Conservation (phyloP, 2,113 vertebrate species). For the Stegastes partitus region DNA sequence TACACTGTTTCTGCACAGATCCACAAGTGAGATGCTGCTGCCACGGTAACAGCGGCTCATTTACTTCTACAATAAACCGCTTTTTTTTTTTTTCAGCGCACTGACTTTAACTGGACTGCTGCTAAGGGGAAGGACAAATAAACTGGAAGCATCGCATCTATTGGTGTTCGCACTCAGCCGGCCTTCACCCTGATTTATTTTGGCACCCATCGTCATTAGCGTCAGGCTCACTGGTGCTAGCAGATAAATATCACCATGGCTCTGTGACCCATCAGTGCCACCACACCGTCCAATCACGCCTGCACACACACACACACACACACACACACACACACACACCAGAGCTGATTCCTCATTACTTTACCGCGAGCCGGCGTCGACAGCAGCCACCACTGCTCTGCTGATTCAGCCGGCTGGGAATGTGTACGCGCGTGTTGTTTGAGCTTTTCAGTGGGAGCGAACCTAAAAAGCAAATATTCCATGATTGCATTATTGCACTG, state of each 20-base stretch:
- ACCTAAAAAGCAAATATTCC: conserved; percentile 35
- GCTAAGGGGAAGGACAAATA: background rate
- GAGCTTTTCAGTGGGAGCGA: background rate
- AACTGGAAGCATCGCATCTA: conserved; percentile 6
- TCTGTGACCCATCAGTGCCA: conserved; percentile 39
- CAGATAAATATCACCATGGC: conserved; percentile 37
- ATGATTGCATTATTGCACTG: conserved; percentile 26
- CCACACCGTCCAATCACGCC: background rate
- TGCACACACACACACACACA: conserved; percentile 6
- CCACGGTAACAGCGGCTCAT: background rate
- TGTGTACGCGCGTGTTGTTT: background rate
- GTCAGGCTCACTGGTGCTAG: conserved; percentile 17
- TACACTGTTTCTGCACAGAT: background rate
- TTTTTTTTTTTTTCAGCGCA: background rate
- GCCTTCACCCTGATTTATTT: conserved; percentile 53
- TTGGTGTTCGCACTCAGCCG: conserved; percentile 1
- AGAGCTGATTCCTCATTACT: conserved; percentile 36
- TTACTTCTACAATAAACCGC: background rate
- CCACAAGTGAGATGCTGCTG: background rate
- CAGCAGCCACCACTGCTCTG: conserved; percentile 23
- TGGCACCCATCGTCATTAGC: conserved; percentile 45
- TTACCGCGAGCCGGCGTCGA: background rate
- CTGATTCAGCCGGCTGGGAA: conserved; percentile 38
- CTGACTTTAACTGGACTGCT: background rate
- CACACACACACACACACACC: conserved; percentile 5